These are phyloP conservation scores for Cyrtorhinus lividipennis DNA, from an alignment of 1,140 invertebrate species.

Conservation along the genomic window DNA sequence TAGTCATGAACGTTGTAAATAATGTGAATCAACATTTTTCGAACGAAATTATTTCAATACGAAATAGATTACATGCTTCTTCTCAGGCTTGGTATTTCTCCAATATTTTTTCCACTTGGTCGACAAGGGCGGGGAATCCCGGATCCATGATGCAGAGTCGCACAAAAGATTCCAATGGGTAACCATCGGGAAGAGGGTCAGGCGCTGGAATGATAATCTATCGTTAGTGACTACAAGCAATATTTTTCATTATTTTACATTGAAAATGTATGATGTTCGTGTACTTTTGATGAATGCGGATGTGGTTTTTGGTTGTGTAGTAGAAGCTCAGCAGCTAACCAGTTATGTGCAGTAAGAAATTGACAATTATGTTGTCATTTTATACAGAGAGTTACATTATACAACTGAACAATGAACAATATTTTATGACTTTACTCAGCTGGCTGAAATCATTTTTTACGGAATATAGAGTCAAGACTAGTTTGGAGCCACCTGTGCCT, in stretches of 20 bases:
- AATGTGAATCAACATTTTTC: too few species aligned
- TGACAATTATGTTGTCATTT: background rate
- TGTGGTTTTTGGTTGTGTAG: background rate
- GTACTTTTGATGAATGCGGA: background rate
- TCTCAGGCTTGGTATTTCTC: too few species aligned
- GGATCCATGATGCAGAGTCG: constrained; percentile 18
- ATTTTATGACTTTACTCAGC: too few species aligned
- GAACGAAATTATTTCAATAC: too few species aligned
- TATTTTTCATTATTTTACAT: too few species aligned
- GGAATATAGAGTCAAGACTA: too few species aligned
- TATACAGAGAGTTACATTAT: background rate
- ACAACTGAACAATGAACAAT: too few species aligned
- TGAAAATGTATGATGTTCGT: background rate
- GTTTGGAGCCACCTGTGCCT: too few species aligned
- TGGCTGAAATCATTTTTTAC: too few species aligned
- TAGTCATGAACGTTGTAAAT: too few species aligned
- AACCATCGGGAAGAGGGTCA: constrained; percentile 11
- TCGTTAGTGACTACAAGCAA: too few species aligned
- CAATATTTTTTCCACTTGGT: constrained; percentile 14
- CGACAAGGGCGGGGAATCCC: constrained; percentile 13
- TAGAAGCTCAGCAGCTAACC: background rate
- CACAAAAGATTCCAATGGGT: constrained; percentile 19
- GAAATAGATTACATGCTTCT: too few species aligned
- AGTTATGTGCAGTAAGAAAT: background rate
- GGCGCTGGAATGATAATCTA: constrained; percentile 7